Evolutionary conservation across 2,888 invertebrate genomes (phyloP), one percentile per base, ranked within the genome.

Genomic region (Iphiclides podalirius): DNA sequence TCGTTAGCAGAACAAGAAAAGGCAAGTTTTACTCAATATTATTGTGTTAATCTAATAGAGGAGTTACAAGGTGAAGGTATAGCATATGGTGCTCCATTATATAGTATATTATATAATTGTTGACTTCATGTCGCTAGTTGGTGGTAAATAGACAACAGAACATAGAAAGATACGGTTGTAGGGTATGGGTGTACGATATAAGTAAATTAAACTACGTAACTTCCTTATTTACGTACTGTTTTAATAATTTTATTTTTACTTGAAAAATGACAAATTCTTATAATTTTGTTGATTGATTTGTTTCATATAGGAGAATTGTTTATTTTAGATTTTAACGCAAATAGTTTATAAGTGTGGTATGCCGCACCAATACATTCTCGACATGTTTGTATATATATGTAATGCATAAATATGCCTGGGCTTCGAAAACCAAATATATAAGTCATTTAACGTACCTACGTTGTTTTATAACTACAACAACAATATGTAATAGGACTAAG

Each of bases 51-150:
- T 14, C n/a, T 39, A 28, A 8, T 3, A 4, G 17, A 28, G 23
- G 28, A 26, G 8, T 15, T 38, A 26, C 14, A 14, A 26, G 39
- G 20, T 11, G 20, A 9, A 16, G 37, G n/a, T 37, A 4, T 37
- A 17, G 20, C 14, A 2, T 40, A 31, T 40, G 40, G 41, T 41
- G 41, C 41, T 41, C 41, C 41, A 41, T 7, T 41, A 33, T 17
- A 33, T 31, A n/a, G n/a, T n/a, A n/a, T n/a, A n/a, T n/a, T n/a
- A n/a, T 33, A 17, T 17, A 12, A 33, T 41, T 41, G 41, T 31
- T 41, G 33, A 41, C 31, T 33, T n/a, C 28, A 12, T 33, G 9
- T 7, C 14, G 15, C 31, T 33, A 33, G 17, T 14, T 31, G 31
- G 9, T 33, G 41, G 41, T 41, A 11, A 16, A 41, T 41, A 12